A percentile compares a stretch with the other conserved stretches of the same genome.
These are phyloP conservation scores for Xenopus tropicalis DNA, from an alignment of 2,113 vertebrate genomes.

Conservation along the genomic window UCB_Xtro_10.0 CM004451.2:56393501-56394000, in stretches of 20 bases:
- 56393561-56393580: no score
- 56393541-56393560: no score
- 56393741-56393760: background rate
- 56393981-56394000: no score
- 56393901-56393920: background rate
- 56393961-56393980: no score
- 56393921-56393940: no score
- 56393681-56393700: background rate
- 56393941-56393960: no score
- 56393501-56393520: no score
- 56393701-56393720: background rate
- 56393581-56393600: no score
- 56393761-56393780: background rate
- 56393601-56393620: no score
- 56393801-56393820: slow-evolving; percentile 23
- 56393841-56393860: slow-evolving; percentile 5
- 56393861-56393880: slow-evolving; percentile 14
- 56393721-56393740: background rate
- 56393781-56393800: slow-evolving; percentile 26
- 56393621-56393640: no score
- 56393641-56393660: no score
- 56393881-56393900: slow-evolving; percentile 10
- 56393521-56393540: no score
- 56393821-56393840: slow-evolving; percentile 13
- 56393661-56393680: background rate